Evolutionary conservation across 2,797 vertebrate genomes (phyloP), one percentile per base, ranked within the genome.

Genomic region (Bufotes viridis): DNA sequence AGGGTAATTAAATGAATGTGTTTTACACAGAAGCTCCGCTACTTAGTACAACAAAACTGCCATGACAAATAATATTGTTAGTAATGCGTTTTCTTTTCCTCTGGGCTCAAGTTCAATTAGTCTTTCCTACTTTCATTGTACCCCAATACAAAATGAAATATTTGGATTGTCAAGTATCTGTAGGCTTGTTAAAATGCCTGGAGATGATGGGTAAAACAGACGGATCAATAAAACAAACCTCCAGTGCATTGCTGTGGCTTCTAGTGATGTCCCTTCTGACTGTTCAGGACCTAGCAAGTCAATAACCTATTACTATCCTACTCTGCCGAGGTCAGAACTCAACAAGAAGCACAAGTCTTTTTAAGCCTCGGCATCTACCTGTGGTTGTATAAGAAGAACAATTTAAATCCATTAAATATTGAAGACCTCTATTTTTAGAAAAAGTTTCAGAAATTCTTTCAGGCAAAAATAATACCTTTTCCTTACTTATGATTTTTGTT

Each of bases 271-370:
- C 95, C 93, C 93, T 92, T 93, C 94, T 94, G 94, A 93, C 93
- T 95, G 92, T 94, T 95, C 94, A 95, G 94, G 93, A 94, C 94
- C 94, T 92, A 93, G 93, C 91, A 95, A 95, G 94, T 96, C 95
- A 96, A 96, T 96, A 96, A 94, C 94, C 94, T 95, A 96, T 96
- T 96, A 96, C 95, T 95, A 95, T 95, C 93, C 94, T 93, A 95
- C 93, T 93, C 93, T 94, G 93, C 91, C 90, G 93, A 92, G 93
- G 95, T 95, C 93, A 94, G 91, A 18, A 82, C 91, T 92, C 91
- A 91, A 93, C 91, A 93, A 94, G 93, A 92, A 93, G 93, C 91
- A 91, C 89, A 74, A 49, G 14, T 91, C 92, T 93, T 93, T 93
- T 94, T 92, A 94, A 92, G 91, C 91, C 90, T 90, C 90, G 81